Percentiles rank a stretch among this genome's conserved stretches.
These are phyloP conservation scores for Euplagia quadripunctaria DNA, from an alignment of 2,888 invertebrate species.

Conservation along the genomic window DNA sequence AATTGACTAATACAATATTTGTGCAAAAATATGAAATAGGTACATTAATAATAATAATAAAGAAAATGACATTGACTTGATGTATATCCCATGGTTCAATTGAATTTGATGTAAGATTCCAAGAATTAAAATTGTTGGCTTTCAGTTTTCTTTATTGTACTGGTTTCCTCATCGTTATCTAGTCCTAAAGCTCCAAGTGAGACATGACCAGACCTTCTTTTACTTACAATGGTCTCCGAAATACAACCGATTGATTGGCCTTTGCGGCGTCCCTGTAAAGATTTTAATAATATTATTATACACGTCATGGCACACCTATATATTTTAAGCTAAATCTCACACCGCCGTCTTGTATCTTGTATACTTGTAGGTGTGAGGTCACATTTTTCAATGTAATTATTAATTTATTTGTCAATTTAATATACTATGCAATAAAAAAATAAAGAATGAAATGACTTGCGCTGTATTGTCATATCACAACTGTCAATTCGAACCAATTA, in stretches of 20 bases:
- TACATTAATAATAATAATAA: neutral
- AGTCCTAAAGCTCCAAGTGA: neutral
- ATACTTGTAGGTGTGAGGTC: too few species aligned
- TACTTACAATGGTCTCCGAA: neutral
- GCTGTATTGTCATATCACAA: too few species aligned
- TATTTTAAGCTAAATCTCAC: too few species aligned
- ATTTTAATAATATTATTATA: neutral
- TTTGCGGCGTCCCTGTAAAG: neutral
- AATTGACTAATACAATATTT: neutral
- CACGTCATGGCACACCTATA: too few species aligned
- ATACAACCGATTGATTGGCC: slow-evolving; percentile 13
- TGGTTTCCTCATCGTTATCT: neutral
- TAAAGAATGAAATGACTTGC: too few species aligned
- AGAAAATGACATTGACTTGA: neutral
- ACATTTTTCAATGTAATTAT: too few species aligned
- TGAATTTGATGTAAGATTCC: too few species aligned
- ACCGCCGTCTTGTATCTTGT: neutral
- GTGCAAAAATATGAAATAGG: neutral
- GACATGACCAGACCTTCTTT: neutral
- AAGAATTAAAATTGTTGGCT: neutral
- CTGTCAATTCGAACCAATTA: too few species aligned
- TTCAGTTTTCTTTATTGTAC: neutral
- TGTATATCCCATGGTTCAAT: neutral
- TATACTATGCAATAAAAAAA: too few species aligned
- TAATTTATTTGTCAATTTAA: too few species aligned